Evolutionary conservation across 2,113 vertebrate genomes (phyloP).

Genomic region (Sturnira hondurensis): DNA sequence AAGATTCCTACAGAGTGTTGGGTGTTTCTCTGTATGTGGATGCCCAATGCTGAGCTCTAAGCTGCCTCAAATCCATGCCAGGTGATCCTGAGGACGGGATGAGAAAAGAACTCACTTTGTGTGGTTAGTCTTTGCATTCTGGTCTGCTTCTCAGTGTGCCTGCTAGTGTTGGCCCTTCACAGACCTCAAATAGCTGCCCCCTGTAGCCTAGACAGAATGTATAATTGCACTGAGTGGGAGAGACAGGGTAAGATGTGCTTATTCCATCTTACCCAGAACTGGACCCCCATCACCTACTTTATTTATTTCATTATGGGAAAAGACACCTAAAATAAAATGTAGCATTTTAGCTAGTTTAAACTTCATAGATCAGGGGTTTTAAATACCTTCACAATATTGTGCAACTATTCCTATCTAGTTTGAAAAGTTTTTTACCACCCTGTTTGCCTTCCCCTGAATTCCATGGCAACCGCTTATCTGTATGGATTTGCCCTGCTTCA

Average conservation of each 20-base stretch:
- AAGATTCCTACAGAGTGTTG: rapidly evolving
- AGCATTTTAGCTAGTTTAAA: not conserved
- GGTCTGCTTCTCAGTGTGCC: too few species aligned
- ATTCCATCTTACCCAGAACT: too few species aligned
- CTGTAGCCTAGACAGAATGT: rapidly evolving
- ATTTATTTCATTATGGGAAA: not conserved
- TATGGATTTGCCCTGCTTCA: not conserved
- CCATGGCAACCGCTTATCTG: not conserved
- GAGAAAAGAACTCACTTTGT: rapidly evolving
- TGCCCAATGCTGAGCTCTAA: not conserved
- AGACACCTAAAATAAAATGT: not conserved
- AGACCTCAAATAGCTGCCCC: rapidly evolving
- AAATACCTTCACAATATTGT: too few species aligned
- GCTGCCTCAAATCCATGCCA: not conserved
- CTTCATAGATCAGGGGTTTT: not conserved
- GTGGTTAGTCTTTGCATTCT: too few species aligned
- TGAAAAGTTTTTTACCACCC: not conserved
- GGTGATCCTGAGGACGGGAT: not conserved
- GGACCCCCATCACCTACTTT: not conserved
- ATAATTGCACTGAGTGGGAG: rapidly evolving
- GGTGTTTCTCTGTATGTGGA: too few species aligned
- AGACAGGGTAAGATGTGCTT: rapidly evolving
- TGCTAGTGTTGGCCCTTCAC: not conserved
- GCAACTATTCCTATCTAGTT: rapidly evolving
- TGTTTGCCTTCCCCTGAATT: too few species aligned